phyloP scores from a whole-genome alignment of 2,113 vertebrate genomes.

The Echinops telfairi region DNA sequence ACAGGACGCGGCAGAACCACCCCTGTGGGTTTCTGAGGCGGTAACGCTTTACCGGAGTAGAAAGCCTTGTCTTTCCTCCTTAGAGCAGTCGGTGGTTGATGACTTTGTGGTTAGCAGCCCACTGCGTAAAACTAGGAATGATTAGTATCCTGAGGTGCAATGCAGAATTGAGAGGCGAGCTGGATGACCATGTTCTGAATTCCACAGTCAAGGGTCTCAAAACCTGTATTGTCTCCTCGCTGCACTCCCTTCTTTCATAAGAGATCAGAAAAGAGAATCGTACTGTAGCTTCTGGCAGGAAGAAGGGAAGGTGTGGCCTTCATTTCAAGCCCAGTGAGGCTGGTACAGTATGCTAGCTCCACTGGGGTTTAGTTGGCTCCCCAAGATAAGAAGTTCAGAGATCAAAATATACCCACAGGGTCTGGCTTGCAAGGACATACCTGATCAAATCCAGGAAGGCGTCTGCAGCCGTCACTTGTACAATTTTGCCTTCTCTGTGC shows the following conservation, averaged over 20 bases:
- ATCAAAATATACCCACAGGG: neutral
- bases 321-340: neutral
- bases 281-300: constrained; percentile 30
- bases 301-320: neutral
- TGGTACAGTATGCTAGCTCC: neutral
- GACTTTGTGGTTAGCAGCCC: too few relatives aligned
- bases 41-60: too few relatives aligned
- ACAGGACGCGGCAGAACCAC: too few relatives aligned
- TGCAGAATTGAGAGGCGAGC: neutral
- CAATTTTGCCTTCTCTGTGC: constrained; percentile 92
- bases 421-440: constrained; percentile 84
- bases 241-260: neutral
- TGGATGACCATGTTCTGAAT: constrained; percentile 20
- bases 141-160: neutral
- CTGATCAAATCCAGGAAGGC: constrained; percentile 98
- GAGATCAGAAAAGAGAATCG: neutral
- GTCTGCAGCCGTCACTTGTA: constrained; percentile 94
- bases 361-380: neutral
- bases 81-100: too few relatives aligned
- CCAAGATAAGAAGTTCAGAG: neutral
- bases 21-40: too few relatives aligned
- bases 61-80: too few relatives aligned
- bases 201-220: neutral
- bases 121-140: too few relatives aligned
- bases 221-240: neutral